Evolutionary conservation across 37 sponge, comb jelly and placozoan species (phyloP).

Genomic region (Beroe forskalii): DNA sequence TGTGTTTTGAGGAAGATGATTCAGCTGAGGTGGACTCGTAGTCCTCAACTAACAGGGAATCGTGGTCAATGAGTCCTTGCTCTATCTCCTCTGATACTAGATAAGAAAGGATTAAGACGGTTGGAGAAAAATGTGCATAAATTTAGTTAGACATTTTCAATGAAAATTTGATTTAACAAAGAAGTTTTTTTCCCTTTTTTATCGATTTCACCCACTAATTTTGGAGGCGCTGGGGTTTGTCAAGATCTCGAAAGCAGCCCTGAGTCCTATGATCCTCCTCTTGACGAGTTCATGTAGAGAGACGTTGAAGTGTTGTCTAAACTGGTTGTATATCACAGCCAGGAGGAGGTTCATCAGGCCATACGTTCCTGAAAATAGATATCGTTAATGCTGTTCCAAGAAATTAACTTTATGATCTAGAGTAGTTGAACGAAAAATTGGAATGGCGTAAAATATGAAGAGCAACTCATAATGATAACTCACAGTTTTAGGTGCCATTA

Average conservation of each 20-base stretch:
- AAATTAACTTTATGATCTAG: too few relatives aligned
- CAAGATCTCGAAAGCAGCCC: slow-evolving; percentile 89
- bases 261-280: slow-evolving; percentile 76
- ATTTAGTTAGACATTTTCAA: too few relatives aligned
- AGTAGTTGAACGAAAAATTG: too few relatives aligned
- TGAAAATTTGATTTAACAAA: too few relatives aligned
- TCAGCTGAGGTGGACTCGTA: not conserved
- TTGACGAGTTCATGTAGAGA: slow-evolving; percentile 84
- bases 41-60: not conserved
- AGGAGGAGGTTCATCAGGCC: slow-evolving; percentile 87
- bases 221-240: slow-evolving; percentile 54
- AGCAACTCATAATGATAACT: too few relatives aligned
- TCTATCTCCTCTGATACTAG: not conserved
- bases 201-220: slow-evolving; percentile 18
- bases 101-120: too few relatives aligned
- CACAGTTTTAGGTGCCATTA: too few relatives aligned
- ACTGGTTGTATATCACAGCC: slow-evolving; percentile 94
- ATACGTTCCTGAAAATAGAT: slow-evolving; percentile 71
- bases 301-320: slow-evolving; percentile 72
- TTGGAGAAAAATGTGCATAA: too few relatives aligned
- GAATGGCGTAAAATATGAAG: too few relatives aligned
- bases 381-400: too few relatives aligned
- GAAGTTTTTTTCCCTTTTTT: too few relatives aligned
- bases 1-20: not conserved
- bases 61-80: not conserved